Evolutionary conservation across 2,797 vertebrate genomes (phyloP).

Genomic region (Pachyuromys duprasi): DNA sequence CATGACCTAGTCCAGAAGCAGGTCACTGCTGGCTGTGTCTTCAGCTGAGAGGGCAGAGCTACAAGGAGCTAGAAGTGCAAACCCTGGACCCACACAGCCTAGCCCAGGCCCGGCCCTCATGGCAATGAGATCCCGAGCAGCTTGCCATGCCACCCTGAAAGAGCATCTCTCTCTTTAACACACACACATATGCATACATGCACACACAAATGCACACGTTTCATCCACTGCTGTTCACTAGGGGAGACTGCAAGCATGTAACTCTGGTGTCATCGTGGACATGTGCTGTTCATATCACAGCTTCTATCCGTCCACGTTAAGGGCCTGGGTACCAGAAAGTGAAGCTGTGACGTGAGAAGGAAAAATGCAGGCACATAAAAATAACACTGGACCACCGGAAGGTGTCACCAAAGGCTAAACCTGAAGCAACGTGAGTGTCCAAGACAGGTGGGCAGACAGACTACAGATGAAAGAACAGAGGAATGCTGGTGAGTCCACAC

Average conservation of each 20-base stretch:
- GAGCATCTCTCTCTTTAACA: too few relatives aligned
- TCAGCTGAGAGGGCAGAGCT: background rate
- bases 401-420: background rate
- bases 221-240: too few relatives aligned
- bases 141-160: background rate
- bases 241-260: too few relatives aligned
- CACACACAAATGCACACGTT: too few relatives aligned
- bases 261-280: too few relatives aligned
- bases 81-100: background rate
- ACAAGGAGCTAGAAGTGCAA: background rate
- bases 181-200: too few relatives aligned
- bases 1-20: background rate
- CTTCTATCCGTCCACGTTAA: background rate
- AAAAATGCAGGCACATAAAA: background rate
- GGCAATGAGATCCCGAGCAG: background rate
- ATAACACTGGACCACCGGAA: background rate
- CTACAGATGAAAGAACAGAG: background rate
- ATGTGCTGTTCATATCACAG: background rate
- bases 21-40: background rate
- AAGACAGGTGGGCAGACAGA: background rate
- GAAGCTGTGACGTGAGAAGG: background rate
- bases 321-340: background rate
- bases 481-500: too few relatives aligned
- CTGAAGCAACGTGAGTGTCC: background rate
- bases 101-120: background rate